Conservation (phyloP, 2,113 vertebrate genomes). For the Gambusia holbrooki region DNA sequence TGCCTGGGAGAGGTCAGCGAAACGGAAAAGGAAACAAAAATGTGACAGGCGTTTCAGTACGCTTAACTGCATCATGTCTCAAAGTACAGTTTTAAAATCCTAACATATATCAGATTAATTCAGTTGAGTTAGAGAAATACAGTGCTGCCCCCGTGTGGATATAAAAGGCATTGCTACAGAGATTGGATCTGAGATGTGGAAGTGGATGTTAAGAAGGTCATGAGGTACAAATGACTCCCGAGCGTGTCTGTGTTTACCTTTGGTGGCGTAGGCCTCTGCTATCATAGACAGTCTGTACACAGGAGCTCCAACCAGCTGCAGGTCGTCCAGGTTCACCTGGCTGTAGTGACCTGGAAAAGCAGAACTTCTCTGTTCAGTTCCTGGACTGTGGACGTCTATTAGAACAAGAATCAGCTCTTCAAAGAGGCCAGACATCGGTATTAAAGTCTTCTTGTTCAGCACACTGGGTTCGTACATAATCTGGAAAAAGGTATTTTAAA, state of each 20-base stretch:
- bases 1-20: conserved; percentile 75
- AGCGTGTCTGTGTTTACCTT: conserved; percentile 80
- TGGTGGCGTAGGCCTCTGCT: conserved; percentile 93
- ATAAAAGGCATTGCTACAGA: conserved; percentile 12
- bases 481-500: too few relatives aligned
- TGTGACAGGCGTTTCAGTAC: background rate
- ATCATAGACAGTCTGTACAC: conserved; percentile 92
- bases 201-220: background rate
- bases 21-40: background rate
- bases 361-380: background rate
- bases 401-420: background rate
- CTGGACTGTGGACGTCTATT: too few relatives aligned
- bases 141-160: conserved; percentile 56
- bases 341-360: conserved; percentile 82
- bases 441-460: too few relatives aligned
- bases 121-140: conserved; percentile 1
- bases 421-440: background rate
- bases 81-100: background rate
- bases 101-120: background rate
- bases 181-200: background rate
- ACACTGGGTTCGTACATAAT: too few relatives aligned
- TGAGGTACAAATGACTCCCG: background rate
- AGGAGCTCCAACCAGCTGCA: conserved; percentile 87
- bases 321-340: conserved; percentile 86
- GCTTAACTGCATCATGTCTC: background rate